Evolutionary conservation across 2,797 vertebrate genomes (phyloP).

Genomic region (Danio choprae): DNA sequence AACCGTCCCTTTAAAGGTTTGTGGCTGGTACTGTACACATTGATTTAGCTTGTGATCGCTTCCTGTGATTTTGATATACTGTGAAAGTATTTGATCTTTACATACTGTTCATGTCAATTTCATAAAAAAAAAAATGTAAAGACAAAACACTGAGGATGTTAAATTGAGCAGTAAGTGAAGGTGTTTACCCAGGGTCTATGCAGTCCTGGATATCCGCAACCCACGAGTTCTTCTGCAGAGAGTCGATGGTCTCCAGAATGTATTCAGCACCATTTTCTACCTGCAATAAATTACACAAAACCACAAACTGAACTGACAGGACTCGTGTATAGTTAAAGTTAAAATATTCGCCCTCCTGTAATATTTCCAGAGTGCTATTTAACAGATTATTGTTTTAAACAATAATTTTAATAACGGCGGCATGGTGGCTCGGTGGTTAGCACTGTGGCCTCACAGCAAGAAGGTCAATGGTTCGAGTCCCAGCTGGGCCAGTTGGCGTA

Average conservation of each 20-base stretch:
- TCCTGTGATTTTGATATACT: neutral
- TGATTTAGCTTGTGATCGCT: neutral
- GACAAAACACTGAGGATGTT: neutral
- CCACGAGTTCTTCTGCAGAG: constrained; percentile 98
- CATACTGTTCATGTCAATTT: neutral
- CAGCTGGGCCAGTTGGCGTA: no score
- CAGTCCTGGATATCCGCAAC: constrained; percentile 98
- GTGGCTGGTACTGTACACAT: neutral
- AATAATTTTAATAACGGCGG: no score
- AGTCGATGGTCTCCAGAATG: constrained; percentile 98
- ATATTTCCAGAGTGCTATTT: no score
- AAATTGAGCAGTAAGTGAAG: neutral
- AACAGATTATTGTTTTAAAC: no score
- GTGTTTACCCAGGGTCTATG: constrained; percentile 89
- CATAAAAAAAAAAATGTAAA: neutral
- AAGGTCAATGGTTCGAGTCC: no score
- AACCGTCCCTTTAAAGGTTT: neutral
- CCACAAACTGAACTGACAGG: constrained; percentile 13
- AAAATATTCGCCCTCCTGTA: no score
- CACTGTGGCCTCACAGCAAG: no score
- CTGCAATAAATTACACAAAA: constrained; percentile 75
- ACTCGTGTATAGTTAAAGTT: no score
- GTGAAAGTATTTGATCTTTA: neutral
- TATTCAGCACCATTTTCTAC: constrained; percentile 96
- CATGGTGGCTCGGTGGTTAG: no score